Base-by-base conservation (phyloP, 1,140 invertebrate species). In the Homarus americanus region DNA sequence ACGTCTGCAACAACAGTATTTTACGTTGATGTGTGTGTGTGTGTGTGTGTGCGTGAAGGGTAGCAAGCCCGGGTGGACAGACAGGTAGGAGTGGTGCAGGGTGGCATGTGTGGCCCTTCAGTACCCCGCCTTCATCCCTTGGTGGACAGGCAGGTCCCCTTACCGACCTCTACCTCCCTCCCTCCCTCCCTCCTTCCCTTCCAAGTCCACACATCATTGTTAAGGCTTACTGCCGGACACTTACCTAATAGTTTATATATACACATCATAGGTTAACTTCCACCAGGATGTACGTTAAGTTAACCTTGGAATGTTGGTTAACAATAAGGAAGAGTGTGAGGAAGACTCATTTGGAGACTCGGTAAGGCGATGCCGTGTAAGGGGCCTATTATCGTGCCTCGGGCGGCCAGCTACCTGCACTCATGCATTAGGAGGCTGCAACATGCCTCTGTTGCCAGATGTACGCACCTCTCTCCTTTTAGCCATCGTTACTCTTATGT, bases 371-470 rank as follows among this genome's bases (percentile, higher is more conserved):
- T 58, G 10, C 17, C 17, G 53, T 20, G 17, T 12, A 12, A 44
- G 28, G 49, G 32, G 82, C 40, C 20, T 44, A 49, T 87, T 87
- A 87, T 87, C 84, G 84, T 63, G 49, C 73, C 44, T 76, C 84
- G 20, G 84, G 75, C 53, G n/a, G 82, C 34, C 41, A n/a, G 49
- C 73, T 87, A 86, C 84, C 84, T 87, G 84, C 49, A 87, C 73
- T 40, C 49, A 75, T 87, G 84, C 84, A 87, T 53, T 34, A 40
- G 73, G 34, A 53, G 84, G 84, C 66, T 87, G 84, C 84, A 87
- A 87, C 84, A 87, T 87, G 24, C 44, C 73, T 20, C 15, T 41
- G 53, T 41, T 87, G 84, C 84, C 84, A 87, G 73, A 87, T 87
- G 84, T 63, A 87, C 41, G 66, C 63, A 32, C 32, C 63, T 3